Base-by-base conservation (phyloP, 2,888 invertebrate genomes). In the Philhelius pedissequus region DNA sequence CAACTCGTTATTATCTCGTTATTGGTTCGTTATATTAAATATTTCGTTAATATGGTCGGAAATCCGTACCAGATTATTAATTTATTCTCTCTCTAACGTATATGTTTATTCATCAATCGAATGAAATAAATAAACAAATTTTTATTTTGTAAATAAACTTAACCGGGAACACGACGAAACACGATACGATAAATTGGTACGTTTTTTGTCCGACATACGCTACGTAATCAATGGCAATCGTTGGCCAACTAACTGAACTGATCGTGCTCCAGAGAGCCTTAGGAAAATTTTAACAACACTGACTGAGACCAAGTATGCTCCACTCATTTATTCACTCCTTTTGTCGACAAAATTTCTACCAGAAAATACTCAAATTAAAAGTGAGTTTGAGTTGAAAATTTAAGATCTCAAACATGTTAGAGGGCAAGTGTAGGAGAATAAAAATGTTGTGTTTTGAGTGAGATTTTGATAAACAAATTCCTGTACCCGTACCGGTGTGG, bases 191-290 rank as follows among this genome's bases (percentile, higher is more conserved):
- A 43, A 60, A 40, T n/a, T 25, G 15, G 3, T 60, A 35, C 45
- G 62, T 20, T 62, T 64, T n/a, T 32, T 43, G 22, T 48, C 83
- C 83, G 79, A 66, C 50, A 79, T 40, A 79, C 79, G 74, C 22
- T 66, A 83, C 74, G 74, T 75, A 75, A 70, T 75, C 75, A 80
- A 76, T 76, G 84, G 75, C 84, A 69, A 80, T 75, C 84, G 84
- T 66, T 60, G 75, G 84, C 75, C 84, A 66, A 84, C 64, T 78
- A 74, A 84, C 80, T 80, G 66, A 66, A 84, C 64, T 78, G 78
- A 84, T 84, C 84, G 66, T 32, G 60, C 71, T 84, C 84, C 75
- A 75, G 80, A 84, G 84, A 80, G 84, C 11, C 48, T 6, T 38
- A 74, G 38, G 15, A 54, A 68, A 62, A 70, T 56, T 56, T 32